Evolutionary conservation across 2,113 vertebrate species (phyloP), one percentile per base, ranked within the genome.

Genomic region (Pelodiscus sinensis): DNA sequence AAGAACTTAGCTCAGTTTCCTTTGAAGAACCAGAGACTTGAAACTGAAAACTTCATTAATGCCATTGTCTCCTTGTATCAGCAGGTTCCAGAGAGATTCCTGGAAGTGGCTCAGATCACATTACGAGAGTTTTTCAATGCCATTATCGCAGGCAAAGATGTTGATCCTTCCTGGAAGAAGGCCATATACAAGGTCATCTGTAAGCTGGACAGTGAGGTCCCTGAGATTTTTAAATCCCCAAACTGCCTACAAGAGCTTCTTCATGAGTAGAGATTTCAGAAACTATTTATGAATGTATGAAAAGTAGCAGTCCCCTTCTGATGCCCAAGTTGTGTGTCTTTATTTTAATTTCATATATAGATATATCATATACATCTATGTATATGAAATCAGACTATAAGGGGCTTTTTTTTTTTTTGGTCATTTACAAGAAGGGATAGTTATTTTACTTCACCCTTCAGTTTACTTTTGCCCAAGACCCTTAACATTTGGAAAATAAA

Each of bases 161-260:
- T 99, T 97, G 99, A 99, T 98, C 99, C 99, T 95, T 99, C 99
- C 97, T 99, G 99, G 99, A 99, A 99, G 98, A 99, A 99, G 99
- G 99, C 99, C 98, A 99, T 99, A 97, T 99, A 99, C 98, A 99
- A 99, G 98, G 99, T 99, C 98, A 99, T 99, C 98, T 99, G 99
- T 98, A 99, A 99, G 98, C 98, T 99, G 98, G 99, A 99, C 98
- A 99, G 99, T 92, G 99, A 99, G 96, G 99, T 99, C 96, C 99
- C 99, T 16, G 99, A 99, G 97, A 98, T 99, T 98, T 99, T 99
- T 98, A 99, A 99, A 98, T 99, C 99, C 95, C 99, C 99, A 89
- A 99, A 99, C 98, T 99, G 99, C 98, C 99, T 99, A 95, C 99
- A 99, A 98, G 99, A 99, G 98, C 99, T 99, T 97, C 99, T 99